These are phyloP conservation scores for Norana najaformis DNA, from an alignment of 2,888 invertebrate genomes.

Conservation along the genomic window DNA sequence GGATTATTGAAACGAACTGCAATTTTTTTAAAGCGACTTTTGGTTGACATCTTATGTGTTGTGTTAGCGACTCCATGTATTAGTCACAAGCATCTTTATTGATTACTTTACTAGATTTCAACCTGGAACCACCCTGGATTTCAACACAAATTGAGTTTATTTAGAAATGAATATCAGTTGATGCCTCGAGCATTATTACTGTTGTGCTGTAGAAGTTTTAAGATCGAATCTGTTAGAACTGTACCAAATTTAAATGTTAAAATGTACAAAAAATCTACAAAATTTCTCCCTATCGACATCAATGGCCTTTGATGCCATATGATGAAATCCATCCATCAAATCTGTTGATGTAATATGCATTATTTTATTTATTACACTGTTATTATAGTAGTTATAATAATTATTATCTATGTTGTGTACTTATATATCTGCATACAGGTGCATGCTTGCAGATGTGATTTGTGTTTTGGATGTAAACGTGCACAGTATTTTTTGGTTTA, in stretches of 20 bases:
- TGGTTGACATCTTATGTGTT: background rate
- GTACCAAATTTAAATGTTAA: no score
- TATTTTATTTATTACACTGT: background rate
- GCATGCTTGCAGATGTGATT: background rate
- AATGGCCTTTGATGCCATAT: no score
- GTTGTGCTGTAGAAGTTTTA: background rate
- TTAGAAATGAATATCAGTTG: background rate
- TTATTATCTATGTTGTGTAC: background rate
- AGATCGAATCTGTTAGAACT: no score
- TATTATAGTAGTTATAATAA: background rate
- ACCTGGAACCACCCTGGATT: background rate
- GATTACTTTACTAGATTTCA: background rate
- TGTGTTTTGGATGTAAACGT: background rate
- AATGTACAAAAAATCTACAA: no score
- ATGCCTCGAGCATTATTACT: background rate
- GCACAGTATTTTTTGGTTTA: constrained; percentile 13
- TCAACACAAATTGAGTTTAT: background rate
- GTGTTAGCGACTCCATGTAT: background rate
- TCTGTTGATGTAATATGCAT: background rate
- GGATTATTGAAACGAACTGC: background rate
- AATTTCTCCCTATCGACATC: no score
- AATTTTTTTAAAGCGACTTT: background rate
- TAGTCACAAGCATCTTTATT: background rate
- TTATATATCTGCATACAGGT: background rate
- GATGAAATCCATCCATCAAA: no score